Evolutionary conservation across 1,140 invertebrate species (phyloP).

Genomic region (Drosophila ohnishii): DNA sequence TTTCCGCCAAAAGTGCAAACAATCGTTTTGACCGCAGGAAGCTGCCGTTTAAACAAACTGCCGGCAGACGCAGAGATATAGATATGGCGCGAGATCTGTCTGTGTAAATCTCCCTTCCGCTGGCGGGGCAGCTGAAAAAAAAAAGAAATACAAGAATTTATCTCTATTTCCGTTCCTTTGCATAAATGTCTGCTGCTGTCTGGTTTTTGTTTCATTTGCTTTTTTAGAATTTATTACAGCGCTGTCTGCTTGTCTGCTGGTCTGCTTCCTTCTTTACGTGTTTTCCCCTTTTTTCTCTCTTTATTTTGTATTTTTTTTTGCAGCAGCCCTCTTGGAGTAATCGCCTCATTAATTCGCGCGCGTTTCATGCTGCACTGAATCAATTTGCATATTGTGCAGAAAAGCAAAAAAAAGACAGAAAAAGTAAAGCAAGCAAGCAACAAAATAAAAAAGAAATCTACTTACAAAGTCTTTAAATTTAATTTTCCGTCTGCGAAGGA

Average conservation of each 20-base stretch:
- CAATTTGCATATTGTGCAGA: slow-evolving; percentile 81
- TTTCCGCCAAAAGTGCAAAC: slow-evolving; percentile 65
- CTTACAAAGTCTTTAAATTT: slow-evolving; percentile 80
- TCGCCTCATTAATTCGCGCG: slow-evolving; percentile 79
- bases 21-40: slow-evolving; percentile 67
- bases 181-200: slow-evolving; percentile 64
- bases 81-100: slow-evolving; percentile 37
- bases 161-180: slow-evolving; percentile 80
- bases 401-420: slow-evolving; percentile 38
- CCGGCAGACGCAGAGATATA: slow-evolving; percentile 49
- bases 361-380: slow-evolving; percentile 79
- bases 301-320: slow-evolving; percentile 23
- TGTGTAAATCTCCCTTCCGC: slow-evolving; percentile 76
- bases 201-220: slow-evolving; percentile 56
- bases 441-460: slow-evolving; percentile 60
- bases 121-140: slow-evolving; percentile 45
- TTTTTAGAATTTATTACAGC: slow-evolving; percentile 76
- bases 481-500: slow-evolving; percentile 64
- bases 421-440: slow-evolving; percentile 5
- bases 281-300: slow-evolving; percentile 5
- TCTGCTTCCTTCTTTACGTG: slow-evolving; percentile 44
- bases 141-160: slow-evolving; percentile 69
- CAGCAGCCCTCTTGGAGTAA: slow-evolving; percentile 65
- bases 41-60: slow-evolving; percentile 77
- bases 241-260: slow-evolving; percentile 6